Base-by-base conservation (phyloP, 2,797 vertebrate species). In the Eulemur mongoz region DNA sequence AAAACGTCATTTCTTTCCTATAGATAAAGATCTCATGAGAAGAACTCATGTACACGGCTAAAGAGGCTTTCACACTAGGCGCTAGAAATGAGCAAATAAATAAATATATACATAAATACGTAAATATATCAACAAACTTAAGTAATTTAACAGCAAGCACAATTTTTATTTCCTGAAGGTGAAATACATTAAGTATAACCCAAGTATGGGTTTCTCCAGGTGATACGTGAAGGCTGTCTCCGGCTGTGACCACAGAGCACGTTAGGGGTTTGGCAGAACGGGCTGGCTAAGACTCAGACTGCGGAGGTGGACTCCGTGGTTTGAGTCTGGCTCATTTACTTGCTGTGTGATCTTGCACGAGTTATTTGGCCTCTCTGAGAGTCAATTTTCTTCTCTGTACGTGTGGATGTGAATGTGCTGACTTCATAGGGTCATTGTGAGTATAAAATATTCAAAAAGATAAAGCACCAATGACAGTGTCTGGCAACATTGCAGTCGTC, bases 401-500 rank as follows among this genome's bases (percentile, higher is more conserved):
- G 2, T 7, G 35, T 15, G 18, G 48, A 5, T 20, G n/a, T 23
- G 12, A 8, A 1, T 30, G 35, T 32, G 1, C 2, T 8, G 52
- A 27, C 12, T 20, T 43, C 32, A 40, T 22, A 14, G 23, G n/a
- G 7, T 80, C 50, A 50, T 25, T 59, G 43, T 14, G 13, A 57
- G 4, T 45, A 6, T 45, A 13, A 45, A 89, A 2, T 67, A 30
- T 61, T 27, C 27, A 43, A 78, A 11, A 2, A 12, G 69, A 43
- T 38, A 5, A 22, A 69, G 30, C 18, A 72, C 27, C 45, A 32
- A 22, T 30, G 50, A 84, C 4, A 0, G 5, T 38, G 30, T 15
- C 11, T 3, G 30, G 32, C 7, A 40, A 6, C 15, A 25, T 1
- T n/a, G 14, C 6, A 22, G 0, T 8, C 48, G 6, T 1, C 14